Conservation (phyloP, 23 tunicate species). For the Aplidium turbinatum region DNA sequence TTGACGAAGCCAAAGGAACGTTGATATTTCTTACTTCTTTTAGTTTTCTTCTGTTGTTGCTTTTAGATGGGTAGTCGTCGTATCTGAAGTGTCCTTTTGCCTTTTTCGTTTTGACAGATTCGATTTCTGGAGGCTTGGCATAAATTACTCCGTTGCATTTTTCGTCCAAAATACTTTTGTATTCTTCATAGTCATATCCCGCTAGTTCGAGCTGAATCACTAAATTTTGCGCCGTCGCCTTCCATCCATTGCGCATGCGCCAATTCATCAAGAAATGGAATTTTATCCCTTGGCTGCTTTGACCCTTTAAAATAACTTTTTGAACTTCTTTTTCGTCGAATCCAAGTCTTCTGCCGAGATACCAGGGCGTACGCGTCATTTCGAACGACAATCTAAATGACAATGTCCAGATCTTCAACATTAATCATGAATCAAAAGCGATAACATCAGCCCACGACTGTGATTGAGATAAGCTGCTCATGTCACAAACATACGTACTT, state of each 20-base stretch:
- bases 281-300: constrained; percentile 39
- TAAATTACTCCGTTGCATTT: constrained; percentile 43
- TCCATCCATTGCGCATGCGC: constrained; percentile 67
- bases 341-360: constrained; percentile 70
- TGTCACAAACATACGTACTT: too few species aligned
- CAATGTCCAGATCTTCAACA: not conserved
- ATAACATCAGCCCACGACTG: not conserved
- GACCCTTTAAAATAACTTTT: constrained; percentile 3
- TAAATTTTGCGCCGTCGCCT: constrained; percentile 66
- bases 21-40: not conserved
- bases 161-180: constrained; percentile 45
- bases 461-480: too few species aligned
- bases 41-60: not conserved
- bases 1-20: too few species aligned
- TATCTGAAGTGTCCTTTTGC: constrained; percentile 42
- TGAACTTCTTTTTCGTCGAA: constrained; percentile 47
- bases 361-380: constrained; percentile 71
- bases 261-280: constrained; percentile 48
- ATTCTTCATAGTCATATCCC: constrained; percentile 60
- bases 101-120: not conserved
- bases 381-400: constrained; percentile 39
- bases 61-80: constrained; percentile 17
- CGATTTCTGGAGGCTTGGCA: constrained; percentile 39
- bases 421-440: not conserved
- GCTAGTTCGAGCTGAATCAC: constrained; percentile 65